Evolutionary conservation across 2,888 invertebrate species (phyloP).

Genomic region (Cantharis rustica): DNA sequence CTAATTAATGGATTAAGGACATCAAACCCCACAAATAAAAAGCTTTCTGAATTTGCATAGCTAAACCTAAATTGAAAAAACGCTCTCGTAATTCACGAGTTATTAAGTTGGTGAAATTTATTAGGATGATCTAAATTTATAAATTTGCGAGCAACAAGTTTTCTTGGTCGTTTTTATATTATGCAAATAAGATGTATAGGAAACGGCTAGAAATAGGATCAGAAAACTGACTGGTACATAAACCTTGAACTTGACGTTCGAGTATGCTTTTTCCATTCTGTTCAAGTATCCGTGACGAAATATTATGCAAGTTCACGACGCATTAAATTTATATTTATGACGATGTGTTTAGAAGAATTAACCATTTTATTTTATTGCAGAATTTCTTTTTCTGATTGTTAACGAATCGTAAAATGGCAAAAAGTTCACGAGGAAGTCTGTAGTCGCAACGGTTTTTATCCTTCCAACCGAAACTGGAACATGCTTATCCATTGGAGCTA

Average conservation of each 20-base stretch:
- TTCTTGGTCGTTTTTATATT: slow-evolving; percentile 1
- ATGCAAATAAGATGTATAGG: slow-evolving; percentile 14
- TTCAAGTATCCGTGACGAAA: slow-evolving; percentile 5
- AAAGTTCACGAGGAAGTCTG: neutral
- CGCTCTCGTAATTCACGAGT: neutral
- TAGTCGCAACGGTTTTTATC: neutral
- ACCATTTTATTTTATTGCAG: neutral
- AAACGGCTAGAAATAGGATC: slow-evolving; percentile 19
- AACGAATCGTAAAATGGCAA: neutral
- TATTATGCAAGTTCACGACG: slow-evolving; percentile 8
- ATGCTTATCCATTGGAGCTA: neutral
- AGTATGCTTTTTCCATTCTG: slow-evolving; percentile 6
- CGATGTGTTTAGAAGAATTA: neutral
- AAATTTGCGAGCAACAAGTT: slow-evolving; percentile 12
- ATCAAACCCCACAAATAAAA: neutral
- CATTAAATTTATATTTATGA: neutral
- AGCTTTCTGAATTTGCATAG: neutral
- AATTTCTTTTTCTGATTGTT: neutral
- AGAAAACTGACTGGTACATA: slow-evolving; percentile 4
- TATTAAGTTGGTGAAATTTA: neutral
- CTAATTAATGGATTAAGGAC: neutral
- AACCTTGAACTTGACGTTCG: slow-evolving; percentile 13
- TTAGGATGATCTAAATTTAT: neutral
- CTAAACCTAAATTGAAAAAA: neutral
- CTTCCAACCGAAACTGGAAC: neutral